phyloP scores from a whole-genome alignment of 2,113 vertebrate species.

The Perca schrenkii region DNA sequence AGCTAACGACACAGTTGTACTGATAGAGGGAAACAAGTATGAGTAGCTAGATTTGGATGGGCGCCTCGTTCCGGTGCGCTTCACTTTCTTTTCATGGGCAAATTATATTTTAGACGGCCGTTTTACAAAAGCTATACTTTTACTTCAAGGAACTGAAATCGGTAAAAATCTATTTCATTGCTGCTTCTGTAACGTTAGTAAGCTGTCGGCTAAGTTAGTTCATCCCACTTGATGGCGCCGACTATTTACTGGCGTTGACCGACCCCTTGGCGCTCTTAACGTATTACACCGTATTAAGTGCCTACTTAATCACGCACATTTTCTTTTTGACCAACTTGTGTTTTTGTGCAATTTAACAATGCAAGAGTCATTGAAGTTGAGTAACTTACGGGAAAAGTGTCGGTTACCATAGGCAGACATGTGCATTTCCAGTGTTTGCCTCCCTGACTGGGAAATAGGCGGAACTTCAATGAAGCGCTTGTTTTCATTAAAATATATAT shows the following conservation, averaged over 20 bases:
- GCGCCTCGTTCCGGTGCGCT: not conserved
- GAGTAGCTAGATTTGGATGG: not conserved
- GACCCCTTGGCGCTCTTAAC: conserved; percentile 49
- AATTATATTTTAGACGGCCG: too few relatives aligned
- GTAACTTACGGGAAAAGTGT: not conserved
- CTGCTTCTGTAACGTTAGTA: conserved; percentile 56
- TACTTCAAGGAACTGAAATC: not conserved
- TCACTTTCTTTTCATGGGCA: not conserved
- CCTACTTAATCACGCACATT: fast-evolving
- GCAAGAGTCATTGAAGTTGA: fast-evolving
- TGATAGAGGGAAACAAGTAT: conserved; percentile 50
- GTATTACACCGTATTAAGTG: not conserved
- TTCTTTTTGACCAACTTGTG: fast-evolving
- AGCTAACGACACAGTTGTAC: conserved; percentile 59
- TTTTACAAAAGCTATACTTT: not conserved
- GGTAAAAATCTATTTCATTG: not conserved
- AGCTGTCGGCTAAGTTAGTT: conserved; percentile 69
- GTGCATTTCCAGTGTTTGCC: conserved; percentile 49
- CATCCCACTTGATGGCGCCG: conserved; percentile 73
- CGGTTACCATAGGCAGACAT: not conserved
- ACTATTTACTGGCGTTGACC: conserved; percentile 68
- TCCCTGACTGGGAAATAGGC: conserved; percentile 44
- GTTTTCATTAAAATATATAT: conserved; percentile 37
- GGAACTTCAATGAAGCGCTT: conserved; percentile 55
- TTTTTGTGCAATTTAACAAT: too few relatives aligned